A percentile compares a stretch with the other conserved stretches of the same genome.
These are phyloP conservation scores for Amphibalanus amphitrite DNA, from an alignment of 1,140 invertebrate species.

Conservation along the genomic window DNA sequence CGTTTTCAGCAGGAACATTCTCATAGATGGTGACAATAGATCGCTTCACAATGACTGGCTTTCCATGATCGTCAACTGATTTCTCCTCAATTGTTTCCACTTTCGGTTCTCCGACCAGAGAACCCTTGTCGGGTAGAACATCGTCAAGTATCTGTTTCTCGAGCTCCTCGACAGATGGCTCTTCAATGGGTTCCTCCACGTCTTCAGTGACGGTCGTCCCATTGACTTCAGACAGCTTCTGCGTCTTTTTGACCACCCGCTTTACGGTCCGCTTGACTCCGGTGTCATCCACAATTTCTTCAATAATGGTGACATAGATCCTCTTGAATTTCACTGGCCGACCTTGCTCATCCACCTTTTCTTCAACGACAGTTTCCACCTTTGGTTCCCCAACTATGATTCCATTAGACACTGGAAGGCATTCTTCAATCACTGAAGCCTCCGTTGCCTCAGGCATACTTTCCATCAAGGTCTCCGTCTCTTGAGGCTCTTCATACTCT, in stretches of 20 bases:
- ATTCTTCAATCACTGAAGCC: background rate
- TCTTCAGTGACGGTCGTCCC: background rate
- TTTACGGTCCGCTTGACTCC: background rate
- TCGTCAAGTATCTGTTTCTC: background rate
- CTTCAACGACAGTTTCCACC: background rate
- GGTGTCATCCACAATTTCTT: background rate
- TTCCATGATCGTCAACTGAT: too few species aligned
- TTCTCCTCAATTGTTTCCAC: too few species aligned
- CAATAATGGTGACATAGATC: background rate
- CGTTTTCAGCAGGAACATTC: too few species aligned
- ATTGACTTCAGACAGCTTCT: background rate
- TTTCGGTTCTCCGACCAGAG: too few species aligned
- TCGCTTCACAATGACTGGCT: too few species aligned
- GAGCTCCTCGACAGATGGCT: background rate
- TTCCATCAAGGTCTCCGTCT: background rate
- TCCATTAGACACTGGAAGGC: background rate
- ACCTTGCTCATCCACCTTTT: background rate
- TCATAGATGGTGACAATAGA: too few species aligned
- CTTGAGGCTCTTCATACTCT: background rate
- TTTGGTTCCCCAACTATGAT: background rate
- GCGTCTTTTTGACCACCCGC: background rate
- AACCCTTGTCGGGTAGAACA: background rate
- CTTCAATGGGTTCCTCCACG: background rate
- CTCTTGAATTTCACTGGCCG: background rate
- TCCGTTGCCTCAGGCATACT: background rate